Percentiles rank a stretch among this genome's conserved stretches.
Evolutionary conservation across 1,140 invertebrate species (phyloP).

Genomic region (Drosophila athabasca): DNA sequence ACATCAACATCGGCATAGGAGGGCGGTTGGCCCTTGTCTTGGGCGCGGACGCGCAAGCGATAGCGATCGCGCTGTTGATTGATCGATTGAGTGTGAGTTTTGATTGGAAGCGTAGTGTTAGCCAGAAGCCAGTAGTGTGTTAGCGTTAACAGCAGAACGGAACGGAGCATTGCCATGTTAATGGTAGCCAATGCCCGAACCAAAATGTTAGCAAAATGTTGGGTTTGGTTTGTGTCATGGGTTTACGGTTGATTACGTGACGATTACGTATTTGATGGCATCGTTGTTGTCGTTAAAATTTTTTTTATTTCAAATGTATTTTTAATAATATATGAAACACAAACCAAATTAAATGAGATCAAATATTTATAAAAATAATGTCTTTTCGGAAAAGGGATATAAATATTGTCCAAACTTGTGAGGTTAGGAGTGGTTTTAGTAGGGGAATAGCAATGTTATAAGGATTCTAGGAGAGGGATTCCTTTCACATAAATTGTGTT

Average conservation of each 20-base stretch:
- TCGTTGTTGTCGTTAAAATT: constrained; percentile 61
- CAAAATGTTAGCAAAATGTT: constrained; percentile 60
- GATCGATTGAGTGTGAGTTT: constrained; percentile 38
- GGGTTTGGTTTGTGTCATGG: constrained; percentile 62
- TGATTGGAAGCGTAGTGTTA: constrained; percentile 33
- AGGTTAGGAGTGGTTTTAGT: constrained; percentile 38
- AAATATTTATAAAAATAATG: constrained; percentile 10
- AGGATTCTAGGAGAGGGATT: background rate
- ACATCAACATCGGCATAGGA: constrained; percentile 97
- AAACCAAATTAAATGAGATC: constrained; percentile 52
- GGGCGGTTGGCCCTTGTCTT: constrained; percentile 94
- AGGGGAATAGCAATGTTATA: constrained; percentile 13
- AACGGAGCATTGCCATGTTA: constrained; percentile 6
- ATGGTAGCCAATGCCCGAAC: constrained; percentile 49
- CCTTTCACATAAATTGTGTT: constrained; percentile 30
- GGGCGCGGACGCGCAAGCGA: constrained; percentile 95
- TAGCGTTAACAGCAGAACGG: constrained; percentile 31
- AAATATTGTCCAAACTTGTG: constrained; percentile 16
- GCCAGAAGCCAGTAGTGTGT: constrained; percentile 12
- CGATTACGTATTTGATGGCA: constrained; percentile 76
- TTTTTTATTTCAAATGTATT: constrained; percentile 35
- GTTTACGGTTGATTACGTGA: constrained; percentile 56
- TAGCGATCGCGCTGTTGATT: constrained; percentile 95
- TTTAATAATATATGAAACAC: constrained; percentile 57
- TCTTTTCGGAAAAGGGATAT: background rate